Evolutionary conservation across 2,888 invertebrate species (phyloP), one percentile per base, ranked within the genome.

Genomic region (Ochropleura leucogaster): DNA sequence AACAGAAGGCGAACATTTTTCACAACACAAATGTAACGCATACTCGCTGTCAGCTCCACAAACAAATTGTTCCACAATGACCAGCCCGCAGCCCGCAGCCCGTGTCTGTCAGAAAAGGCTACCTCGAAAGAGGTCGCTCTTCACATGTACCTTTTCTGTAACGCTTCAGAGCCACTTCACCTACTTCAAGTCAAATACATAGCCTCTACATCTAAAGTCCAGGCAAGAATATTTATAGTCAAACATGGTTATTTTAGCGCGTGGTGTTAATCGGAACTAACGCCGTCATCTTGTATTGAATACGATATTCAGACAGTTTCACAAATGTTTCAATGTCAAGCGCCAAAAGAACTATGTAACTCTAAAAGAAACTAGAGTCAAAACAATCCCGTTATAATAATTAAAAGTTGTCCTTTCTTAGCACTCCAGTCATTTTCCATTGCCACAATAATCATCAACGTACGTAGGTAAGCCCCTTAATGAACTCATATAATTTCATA

Each of bases 21-120:
- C 42, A n/a, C 63, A 59, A 47, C 46, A 30, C 53, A 42, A 55
- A 49, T 47, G 65, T 53, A 6, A 5, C 42, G 49, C 60, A 69
- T 51, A 18, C 75, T 53, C 4, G 16, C 44, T 60, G 81, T 63
- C 70, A 66, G 46, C 16, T 30, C 20, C 44, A 9, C 73, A 9
- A 47, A 75, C 70, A 57, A 76, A 80, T 79, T 42, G 66, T 51
- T 67, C 8, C 66, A 69, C 76, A 67, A 63, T 70, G 80, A 70
- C 47, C 53, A 60, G n/a, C 75, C n/a, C 40, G 46, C 9, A 53
- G 79, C 64, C 59, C n/a, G n/a, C 49, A 51, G 30, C 66, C n/a
- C 40, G 62, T 9, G 12, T 16, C 65, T 30, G 75, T 12, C 69
- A n/a, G 74, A n/a, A 60, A 30, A 42, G 16, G 77, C 30, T 62